Conservation (phyloP, 37 sponge, comb jelly and placozoan species). For the Dysidea cf. avara region DNA sequence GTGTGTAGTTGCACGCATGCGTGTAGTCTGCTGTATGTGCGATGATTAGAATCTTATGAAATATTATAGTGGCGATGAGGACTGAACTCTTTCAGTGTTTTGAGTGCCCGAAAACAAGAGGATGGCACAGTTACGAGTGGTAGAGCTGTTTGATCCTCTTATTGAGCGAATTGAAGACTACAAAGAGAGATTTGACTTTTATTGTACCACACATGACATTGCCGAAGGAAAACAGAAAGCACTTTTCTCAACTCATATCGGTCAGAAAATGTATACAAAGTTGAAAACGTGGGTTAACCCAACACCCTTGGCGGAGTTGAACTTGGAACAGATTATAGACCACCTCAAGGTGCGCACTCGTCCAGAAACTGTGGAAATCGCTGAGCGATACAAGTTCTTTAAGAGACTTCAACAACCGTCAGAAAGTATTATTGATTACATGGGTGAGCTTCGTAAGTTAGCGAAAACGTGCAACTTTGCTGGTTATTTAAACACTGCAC, state of each 20-base stretch:
- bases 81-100: too few species aligned
- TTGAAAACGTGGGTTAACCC: not conserved
- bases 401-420: not conserved
- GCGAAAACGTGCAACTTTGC: not conserved
- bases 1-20: too few species aligned
- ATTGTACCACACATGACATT: not conserved
- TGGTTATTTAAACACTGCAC: not conserved
- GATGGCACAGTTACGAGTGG: not conserved
- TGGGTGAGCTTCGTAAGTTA: not conserved
- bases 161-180: not conserved
- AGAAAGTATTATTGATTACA: not conserved
- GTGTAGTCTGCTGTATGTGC: too few species aligned
- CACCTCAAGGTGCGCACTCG: too few species aligned
- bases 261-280: slow-evolving; percentile 1
- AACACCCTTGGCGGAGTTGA: not conserved
- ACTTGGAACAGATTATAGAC: not conserved
- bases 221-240: too few species aligned
- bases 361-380: not conserved
- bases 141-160: not conserved
- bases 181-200: not conserved
- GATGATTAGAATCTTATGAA: too few species aligned
- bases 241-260: too few species aligned
- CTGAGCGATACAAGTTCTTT: too few species aligned
- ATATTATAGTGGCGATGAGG: too few species aligned
- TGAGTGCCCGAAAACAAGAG: too few species aligned